These are phyloP conservation scores for Ageneiosus marmoratus DNA, from an alignment of 2,113 vertebrate genomes.

Conservation along the genomic window DNA sequence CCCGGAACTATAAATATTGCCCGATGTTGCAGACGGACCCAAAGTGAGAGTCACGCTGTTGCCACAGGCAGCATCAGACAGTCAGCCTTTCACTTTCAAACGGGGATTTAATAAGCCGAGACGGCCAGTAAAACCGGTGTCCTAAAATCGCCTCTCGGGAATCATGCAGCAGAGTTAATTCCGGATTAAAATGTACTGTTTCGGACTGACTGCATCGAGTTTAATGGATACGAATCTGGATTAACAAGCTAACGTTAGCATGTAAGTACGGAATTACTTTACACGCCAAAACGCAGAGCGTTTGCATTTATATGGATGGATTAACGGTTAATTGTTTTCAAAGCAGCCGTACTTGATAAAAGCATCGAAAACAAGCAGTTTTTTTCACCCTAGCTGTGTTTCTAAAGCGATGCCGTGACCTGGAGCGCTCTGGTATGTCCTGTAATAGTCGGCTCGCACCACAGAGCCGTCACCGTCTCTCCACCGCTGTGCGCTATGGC, in stretches of 20 bases:
- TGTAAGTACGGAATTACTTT: neutral
- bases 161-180: too few species aligned
- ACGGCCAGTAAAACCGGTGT: neutral
- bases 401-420: neutral
- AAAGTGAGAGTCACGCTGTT: constrained; percentile 40
- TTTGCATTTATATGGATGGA: neutral
- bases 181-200: neutral
- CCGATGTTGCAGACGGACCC: constrained; percentile 36
- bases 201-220: neutral
- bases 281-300: neutral
- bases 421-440: neutral
- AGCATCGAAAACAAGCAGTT: neutral
- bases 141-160: too few species aligned
- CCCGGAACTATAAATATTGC: constrained; percentile 28
- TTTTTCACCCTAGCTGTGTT: neutral
- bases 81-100: neutral
- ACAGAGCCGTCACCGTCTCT: neutral
- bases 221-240: neutral
- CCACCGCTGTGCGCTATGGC: constrained; percentile 60
- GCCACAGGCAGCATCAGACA: constrained; percentile 45
- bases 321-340: neutral
- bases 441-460: too few species aligned
- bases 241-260: neutral
- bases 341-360: neutral
- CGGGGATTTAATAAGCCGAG: neutral